Evolutionary conservation across 2,113 vertebrate genomes (phyloP).

Genomic region (Stegostoma tigrinum): DNA sequence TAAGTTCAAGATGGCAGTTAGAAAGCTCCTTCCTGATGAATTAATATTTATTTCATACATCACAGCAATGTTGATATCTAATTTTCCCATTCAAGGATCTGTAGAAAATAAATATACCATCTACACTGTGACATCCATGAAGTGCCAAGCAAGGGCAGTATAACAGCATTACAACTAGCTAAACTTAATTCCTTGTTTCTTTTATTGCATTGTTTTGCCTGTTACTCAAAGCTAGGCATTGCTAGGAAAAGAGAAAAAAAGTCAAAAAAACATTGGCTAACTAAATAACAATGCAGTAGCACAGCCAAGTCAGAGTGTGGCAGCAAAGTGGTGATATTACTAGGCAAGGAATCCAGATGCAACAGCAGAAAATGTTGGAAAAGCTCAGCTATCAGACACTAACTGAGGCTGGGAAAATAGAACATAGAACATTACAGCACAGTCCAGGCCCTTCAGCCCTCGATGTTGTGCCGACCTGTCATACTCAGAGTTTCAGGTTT

Average conservation of each 20-base stretch:
- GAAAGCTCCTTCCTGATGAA: neutral
- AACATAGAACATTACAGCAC: too few species aligned
- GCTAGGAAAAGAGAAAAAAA: neutral
- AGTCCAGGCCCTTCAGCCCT: too few species aligned
- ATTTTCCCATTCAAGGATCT: neutral
- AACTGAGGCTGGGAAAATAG: neutral
- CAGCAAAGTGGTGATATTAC: neutral
- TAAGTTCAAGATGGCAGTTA: neutral
- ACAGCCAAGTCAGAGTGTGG: neutral
- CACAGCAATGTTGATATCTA: neutral
- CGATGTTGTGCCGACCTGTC: too few species aligned
- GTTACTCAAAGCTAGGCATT: neutral
- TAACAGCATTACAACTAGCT: neutral
- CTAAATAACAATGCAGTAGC: neutral
- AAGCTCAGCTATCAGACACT: neutral
- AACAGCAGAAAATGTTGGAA: neutral
- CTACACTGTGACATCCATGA: neutral
- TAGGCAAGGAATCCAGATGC: neutral
- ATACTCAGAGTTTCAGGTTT: neutral
- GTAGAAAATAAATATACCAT: constrained; percentile 43
- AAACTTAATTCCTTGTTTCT: neutral
- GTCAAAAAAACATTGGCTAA: neutral
- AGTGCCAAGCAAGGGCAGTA: neutral
- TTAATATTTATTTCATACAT: neutral
- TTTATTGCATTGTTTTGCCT: neutral